Evolutionary conservation across 1,140 invertebrate species (phyloP).

Genomic region (Drosophila ogumai): DNA sequence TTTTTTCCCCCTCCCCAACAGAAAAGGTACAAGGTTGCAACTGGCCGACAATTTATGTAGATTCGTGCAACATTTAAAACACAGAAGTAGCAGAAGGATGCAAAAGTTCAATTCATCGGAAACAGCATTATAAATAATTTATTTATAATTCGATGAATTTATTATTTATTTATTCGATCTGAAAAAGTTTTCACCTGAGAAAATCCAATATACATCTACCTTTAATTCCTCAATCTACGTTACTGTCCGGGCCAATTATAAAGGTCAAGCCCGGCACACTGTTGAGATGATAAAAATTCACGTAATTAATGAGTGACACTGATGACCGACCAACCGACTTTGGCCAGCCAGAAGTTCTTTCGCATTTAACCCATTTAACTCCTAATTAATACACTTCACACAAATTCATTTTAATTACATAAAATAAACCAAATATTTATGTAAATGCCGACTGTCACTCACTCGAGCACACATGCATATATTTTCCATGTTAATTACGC

Average conservation of each 20-base stretch:
- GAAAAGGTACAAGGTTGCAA: slow-evolving; percentile 34
- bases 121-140: slow-evolving; percentile 34
- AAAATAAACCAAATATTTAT: slow-evolving; percentile 82
- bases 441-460: slow-evolving; percentile 56
- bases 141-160: slow-evolving; percentile 38
- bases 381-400: slow-evolving; percentile 83
- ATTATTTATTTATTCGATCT: slow-evolving; percentile 14
- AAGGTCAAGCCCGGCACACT: slow-evolving; percentile 24
- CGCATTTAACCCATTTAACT: slow-evolving; percentile 80
- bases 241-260: slow-evolving; percentile 45
- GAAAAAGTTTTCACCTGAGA: not conserved
- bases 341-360: slow-evolving; percentile 22
- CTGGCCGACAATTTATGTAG: slow-evolving; percentile 61
- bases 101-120: slow-evolving; percentile 18
- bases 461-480: slow-evolving; percentile 20
- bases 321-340: slow-evolving; percentile 39
- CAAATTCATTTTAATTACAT: slow-evolving; percentile 82
- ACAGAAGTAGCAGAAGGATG: slow-evolving; percentile 32
- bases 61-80: slow-evolving; percentile 68
- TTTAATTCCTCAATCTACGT: not conserved
- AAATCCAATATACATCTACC: not conserved
- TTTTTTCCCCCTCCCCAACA: not conserved
- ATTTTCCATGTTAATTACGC: slow-evolving; percentile 72
- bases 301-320: slow-evolving; percentile 66
- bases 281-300: slow-evolving; percentile 41